phyloP scores from a whole-genome alignment of 2,797 vertebrate species.

The Brotula barbata region DNA sequence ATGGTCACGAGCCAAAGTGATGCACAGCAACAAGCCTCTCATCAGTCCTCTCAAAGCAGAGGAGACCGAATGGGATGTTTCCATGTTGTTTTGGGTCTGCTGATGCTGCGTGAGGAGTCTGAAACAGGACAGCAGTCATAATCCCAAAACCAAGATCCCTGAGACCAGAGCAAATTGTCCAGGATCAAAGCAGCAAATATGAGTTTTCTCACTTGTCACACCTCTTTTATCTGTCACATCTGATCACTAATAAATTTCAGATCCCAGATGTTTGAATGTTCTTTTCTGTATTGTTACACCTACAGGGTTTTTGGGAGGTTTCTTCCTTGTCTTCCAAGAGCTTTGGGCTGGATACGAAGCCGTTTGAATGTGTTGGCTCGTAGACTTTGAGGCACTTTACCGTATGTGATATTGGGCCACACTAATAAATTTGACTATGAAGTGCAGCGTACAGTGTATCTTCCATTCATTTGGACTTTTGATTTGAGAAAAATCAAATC shows the following conservation, averaged over 20 bases:
- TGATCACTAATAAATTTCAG: neutral
- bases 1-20: conserved; percentile 41
- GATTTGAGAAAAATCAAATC: too few species aligned
- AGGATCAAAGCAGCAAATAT: neutral
- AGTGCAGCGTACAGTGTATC: too few species aligned
- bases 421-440: too few species aligned
- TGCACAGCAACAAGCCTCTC: conserved; percentile 27
- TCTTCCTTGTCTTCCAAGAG: too few species aligned
- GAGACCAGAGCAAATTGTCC: neutral
- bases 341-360: too few species aligned
- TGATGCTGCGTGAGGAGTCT: neutral
- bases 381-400: too few species aligned
- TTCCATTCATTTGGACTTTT: too few species aligned
- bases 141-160: neutral
- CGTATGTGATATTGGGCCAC: too few species aligned
- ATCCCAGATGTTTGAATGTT: neutral
- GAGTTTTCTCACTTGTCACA: neutral
- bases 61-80: conserved; percentile 15
- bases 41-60: conserved; percentile 10
- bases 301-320: too few species aligned
- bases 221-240: neutral
- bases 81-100: neutral
- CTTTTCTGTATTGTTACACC: too few species aligned
- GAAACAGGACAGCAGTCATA: neutral
- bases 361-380: too few species aligned